phyloP scores from a whole-genome alignment of 2,113 vertebrate species.

The Xiphias gladius region DNA sequence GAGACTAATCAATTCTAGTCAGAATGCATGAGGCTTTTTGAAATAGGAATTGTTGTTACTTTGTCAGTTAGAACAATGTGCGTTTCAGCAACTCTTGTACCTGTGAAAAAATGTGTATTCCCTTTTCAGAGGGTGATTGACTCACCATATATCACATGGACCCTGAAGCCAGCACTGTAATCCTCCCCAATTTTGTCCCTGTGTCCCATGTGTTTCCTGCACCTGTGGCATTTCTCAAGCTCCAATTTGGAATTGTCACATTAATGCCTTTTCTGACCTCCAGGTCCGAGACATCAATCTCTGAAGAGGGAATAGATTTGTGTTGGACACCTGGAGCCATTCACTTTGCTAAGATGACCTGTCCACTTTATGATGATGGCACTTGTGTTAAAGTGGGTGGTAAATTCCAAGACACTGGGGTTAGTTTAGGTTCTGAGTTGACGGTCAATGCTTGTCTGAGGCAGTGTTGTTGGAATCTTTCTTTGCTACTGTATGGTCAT shows the following conservation, averaged over 20 bases:
- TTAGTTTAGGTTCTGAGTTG: slow-evolving; percentile 1
- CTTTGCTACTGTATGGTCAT: neutral
- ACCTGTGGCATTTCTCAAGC: slow-evolving; percentile 55
- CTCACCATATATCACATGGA: slow-evolving; percentile 33
- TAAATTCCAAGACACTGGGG: slow-evolving; percentile 11
- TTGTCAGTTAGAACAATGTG: neutral
- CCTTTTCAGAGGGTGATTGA: slow-evolving; percentile 13
- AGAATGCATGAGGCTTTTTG: neutral
- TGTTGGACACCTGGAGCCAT: slow-evolving; percentile 58
- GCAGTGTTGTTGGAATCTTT: neutral
- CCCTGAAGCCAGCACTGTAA: slow-evolving; percentile 33
- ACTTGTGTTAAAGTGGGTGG: slow-evolving; percentile 25
- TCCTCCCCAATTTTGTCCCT: slow-evolving; percentile 22
- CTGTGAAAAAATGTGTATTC: neutral
- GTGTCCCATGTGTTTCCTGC: slow-evolving; percentile 26
- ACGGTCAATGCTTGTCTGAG: neutral
- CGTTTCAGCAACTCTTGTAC: neutral
- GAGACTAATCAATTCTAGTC: neutral
- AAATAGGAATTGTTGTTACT: neutral
- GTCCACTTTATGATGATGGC: slow-evolving; percentile 45
- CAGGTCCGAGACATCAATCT: slow-evolving; percentile 60
- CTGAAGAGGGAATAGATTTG: slow-evolving; percentile 52
- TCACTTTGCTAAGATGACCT: slow-evolving; percentile 50
- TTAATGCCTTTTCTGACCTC: slow-evolving; percentile 65
- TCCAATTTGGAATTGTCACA: slow-evolving; percentile 62